phyloP scores from a whole-genome alignment of 1,140 invertebrate genomes.

The Sitobion miscanthi region DNA sequence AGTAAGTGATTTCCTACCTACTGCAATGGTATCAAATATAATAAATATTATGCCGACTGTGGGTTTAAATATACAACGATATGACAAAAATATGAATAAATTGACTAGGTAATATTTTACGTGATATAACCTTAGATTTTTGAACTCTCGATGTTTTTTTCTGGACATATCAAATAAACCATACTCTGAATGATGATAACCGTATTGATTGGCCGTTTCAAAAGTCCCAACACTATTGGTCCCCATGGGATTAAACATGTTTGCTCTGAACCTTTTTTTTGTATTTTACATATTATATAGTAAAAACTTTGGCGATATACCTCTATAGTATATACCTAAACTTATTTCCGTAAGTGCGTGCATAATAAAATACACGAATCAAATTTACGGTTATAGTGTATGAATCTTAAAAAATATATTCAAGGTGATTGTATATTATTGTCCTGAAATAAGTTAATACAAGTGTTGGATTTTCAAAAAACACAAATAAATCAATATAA shows the following conservation, averaged over 20 bases:
- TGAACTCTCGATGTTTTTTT: neutral
- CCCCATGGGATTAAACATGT: neutral
- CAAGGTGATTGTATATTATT: neutral
- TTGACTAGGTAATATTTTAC: neutral
- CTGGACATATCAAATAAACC: neutral
- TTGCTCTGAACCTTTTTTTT: neutral
- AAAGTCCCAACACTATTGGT: neutral
- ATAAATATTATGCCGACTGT: neutral
- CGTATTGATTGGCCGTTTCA: neutral
- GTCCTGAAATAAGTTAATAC: neutral
- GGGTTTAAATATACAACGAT: neutral
- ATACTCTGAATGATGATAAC: neutral
- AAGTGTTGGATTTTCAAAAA: neutral
- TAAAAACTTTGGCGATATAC: neutral
- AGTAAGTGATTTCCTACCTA: too few species aligned
- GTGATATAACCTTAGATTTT: neutral
- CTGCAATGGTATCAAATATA: too few species aligned
- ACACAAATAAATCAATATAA: neutral
- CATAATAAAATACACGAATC: neutral
- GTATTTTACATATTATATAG: neutral
- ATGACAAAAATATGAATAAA: neutral
- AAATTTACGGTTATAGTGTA: neutral
- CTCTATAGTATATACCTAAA: too few species aligned
- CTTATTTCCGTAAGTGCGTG: neutral
- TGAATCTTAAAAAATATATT: neutral